Conservation (phyloP, 2,797 vertebrate genomes). For the Neosilurus mollespiculum region DNA sequence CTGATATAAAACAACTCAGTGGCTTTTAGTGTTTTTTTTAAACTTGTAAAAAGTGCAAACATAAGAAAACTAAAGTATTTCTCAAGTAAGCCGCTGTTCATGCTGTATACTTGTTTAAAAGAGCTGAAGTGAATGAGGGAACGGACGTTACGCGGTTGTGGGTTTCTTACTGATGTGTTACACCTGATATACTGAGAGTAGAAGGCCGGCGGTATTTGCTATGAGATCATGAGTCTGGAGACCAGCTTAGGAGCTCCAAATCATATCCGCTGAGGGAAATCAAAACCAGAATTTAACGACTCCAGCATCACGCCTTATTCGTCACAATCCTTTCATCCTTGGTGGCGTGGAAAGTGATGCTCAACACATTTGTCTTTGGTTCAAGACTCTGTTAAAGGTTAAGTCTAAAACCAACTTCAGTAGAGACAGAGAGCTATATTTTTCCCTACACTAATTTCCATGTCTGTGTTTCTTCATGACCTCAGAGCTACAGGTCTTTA, state of each 20-base stretch:
- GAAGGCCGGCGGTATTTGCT: not conserved
- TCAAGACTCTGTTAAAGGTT: not conserved
- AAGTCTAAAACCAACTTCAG: not conserved
- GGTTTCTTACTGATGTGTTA: slow-evolving; percentile 18
- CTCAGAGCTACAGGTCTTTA: slow-evolving; percentile 3
- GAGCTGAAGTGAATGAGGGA: not conserved
- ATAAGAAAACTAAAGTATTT: not conserved
- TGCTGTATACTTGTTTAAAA: not conserved
- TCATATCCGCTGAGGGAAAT: slow-evolving; percentile 38
- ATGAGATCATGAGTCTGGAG: slow-evolving; percentile 31
- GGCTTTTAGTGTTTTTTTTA: not conserved
- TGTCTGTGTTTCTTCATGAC: slow-evolving; percentile 3
- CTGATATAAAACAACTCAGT: slow-evolving; percentile 2
- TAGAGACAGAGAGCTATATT: slow-evolving; percentile 13
- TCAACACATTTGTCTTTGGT: slow-evolving; percentile 42
- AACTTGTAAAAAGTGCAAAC: not conserved
- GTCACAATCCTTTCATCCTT: slow-evolving; percentile 31
- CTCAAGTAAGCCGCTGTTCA: too few relatives aligned
- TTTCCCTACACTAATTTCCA: slow-evolving; percentile 46
- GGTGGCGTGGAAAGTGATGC: slow-evolving; percentile 46
- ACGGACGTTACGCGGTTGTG: not conserved
- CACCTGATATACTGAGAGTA: slow-evolving; percentile 14
- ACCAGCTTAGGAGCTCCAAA: slow-evolving; percentile 34
- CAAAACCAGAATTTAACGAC: slow-evolving; percentile 39
- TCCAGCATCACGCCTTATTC: slow-evolving; percentile 7